Percentiles rank a stretch among this genome's conserved stretches.
phyloP scores from a whole-genome alignment of 1,140 invertebrate genomes.

The Fopius arisanus region DNA sequence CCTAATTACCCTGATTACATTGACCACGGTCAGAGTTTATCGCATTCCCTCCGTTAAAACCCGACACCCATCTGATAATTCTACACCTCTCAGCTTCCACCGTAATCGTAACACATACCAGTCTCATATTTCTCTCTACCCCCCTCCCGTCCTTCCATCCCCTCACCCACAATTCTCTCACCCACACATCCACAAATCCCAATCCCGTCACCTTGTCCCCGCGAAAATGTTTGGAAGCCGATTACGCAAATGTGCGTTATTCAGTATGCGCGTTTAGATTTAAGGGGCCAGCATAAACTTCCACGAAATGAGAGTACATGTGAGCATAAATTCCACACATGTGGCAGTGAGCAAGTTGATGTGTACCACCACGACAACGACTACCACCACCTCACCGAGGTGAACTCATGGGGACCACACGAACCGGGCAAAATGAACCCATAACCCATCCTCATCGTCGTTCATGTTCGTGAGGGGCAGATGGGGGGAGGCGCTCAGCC shows the following conservation, averaged over 20 bases:
- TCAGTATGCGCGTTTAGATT: not conserved
- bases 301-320: not conserved
- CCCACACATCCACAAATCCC: not conserved
- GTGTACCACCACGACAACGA: not conserved
- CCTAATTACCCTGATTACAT: constrained; percentile 4
- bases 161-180: not conserved
- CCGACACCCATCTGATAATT: not conserved
- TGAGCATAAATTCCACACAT: constrained; percentile 3
- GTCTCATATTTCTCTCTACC: constrained; percentile 1
- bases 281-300: not conserved
- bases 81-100: not conserved
- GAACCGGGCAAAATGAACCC: constrained; percentile 49
- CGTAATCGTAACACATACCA: not conserved
- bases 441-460: constrained; percentile 40
- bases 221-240: constrained; percentile 18
- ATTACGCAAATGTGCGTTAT: constrained; percentile 31
- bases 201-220: not conserved
- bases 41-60: not conserved
- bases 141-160: not conserved
- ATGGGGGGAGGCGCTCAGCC: no score
- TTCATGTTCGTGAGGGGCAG: not conserved
- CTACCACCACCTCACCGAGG: not conserved
- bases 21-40: not conserved
- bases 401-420: constrained; percentile 40
- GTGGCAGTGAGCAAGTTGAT: not conserved